These are phyloP conservation scores for Turritopsis rubra DNA, from an alignment of 30 jellyfish, hydroid and myxozoan genomes.

Conservation along the genomic window DNA sequence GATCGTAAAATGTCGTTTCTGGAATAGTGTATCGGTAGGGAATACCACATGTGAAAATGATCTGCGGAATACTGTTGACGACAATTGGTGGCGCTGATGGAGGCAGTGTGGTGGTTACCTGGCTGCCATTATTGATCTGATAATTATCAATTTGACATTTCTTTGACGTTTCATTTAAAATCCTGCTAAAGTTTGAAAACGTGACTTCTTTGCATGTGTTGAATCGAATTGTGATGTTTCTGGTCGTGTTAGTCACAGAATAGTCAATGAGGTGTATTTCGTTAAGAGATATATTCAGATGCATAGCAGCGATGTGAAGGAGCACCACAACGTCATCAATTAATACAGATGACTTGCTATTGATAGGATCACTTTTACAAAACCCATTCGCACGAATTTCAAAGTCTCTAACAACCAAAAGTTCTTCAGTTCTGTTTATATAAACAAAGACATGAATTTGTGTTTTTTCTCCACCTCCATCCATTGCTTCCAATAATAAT, in stretches of 20 bases:
- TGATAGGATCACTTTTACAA: neutral
- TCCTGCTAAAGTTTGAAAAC: neutral
- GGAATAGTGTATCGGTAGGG: slow-evolving; percentile 16
- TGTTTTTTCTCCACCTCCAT: slow-evolving; percentile 9
- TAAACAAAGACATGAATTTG: neutral
- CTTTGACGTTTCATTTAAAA: neutral
- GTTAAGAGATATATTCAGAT: neutral
- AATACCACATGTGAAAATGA: slow-evolving; percentile 27
- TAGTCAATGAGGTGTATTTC: neutral
- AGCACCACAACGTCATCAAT: neutral
- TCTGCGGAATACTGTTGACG: slow-evolving; percentile 13
- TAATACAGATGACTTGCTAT: neutral
- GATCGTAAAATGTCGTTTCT: slow-evolving; percentile 18
- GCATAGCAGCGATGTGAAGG: neutral
- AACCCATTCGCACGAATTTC: neutral
- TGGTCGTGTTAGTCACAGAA: neutral
- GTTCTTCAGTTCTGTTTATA: neutral
- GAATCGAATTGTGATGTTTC: neutral
- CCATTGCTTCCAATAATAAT: slow-evolving; percentile 6
- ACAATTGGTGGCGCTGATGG: slow-evolving; percentile 1
- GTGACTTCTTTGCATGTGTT: neutral
- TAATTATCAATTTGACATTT: neutral
- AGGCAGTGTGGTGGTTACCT: neutral
- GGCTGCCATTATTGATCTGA: neutral
- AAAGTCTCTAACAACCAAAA: neutral